Evolutionary conservation across 2,888 invertebrate genomes (phyloP).

Genomic region (Tenthredo amoena): DNA sequence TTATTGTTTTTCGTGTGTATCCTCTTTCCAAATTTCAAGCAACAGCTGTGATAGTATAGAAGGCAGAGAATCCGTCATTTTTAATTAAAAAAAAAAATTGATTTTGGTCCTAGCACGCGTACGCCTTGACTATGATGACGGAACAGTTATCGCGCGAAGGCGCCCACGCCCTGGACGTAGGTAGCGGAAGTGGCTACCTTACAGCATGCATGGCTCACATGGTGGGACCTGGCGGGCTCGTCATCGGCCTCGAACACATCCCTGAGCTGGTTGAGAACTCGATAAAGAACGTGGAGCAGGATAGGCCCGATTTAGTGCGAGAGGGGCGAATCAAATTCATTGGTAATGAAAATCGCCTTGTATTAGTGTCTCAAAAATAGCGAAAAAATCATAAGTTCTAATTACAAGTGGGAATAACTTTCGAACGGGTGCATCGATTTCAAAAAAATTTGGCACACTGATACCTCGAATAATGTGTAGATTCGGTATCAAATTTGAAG

Average conservation of each 20-base stretch:
- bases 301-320: slow-evolving; percentile 69
- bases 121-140: slow-evolving; percentile 91
- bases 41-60: no score
- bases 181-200: slow-evolving; percentile 82
- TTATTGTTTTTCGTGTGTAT: no score
- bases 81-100: slow-evolving; percentile 37
- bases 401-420: no score
- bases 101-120: slow-evolving; percentile 86
- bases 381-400: neutral
- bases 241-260: slow-evolving; percentile 81
- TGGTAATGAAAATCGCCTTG: slow-evolving; percentile 63
- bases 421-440: no score
- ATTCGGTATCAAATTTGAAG: no score
- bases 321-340: slow-evolving; percentile 72
- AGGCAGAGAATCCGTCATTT: slow-evolving; percentile 22
- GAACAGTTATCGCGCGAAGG: slow-evolving; percentile 84
- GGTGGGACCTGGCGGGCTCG: slow-evolving; percentile 79
- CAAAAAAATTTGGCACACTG: no score
- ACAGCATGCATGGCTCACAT: slow-evolving; percentile 81
- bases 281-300: slow-evolving; percentile 78
- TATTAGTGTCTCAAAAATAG: neutral
- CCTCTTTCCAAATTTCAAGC: no score
- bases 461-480: no score
- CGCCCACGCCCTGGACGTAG: slow-evolving; percentile 80
- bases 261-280: slow-evolving; percentile 79